Evolutionary conservation across 1,140 invertebrate genomes (phyloP).

Genomic region (Drosophila parvula): DNA sequence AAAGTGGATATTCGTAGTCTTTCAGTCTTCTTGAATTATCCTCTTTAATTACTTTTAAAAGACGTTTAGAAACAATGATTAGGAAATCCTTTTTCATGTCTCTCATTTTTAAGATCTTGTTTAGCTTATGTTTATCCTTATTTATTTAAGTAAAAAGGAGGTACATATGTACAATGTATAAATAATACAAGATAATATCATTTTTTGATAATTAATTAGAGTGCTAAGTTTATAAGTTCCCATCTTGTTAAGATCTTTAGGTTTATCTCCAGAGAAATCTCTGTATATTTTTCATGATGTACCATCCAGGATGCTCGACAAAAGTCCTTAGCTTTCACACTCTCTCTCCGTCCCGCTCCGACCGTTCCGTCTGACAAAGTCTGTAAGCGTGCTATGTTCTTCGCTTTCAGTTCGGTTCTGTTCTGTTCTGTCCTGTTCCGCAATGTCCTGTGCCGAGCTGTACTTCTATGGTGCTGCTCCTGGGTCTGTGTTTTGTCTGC

Average conservation of each 20-base stretch:
- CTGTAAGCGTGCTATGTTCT: slow-evolving; percentile 58
- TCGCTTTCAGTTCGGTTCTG: slow-evolving; percentile 22
- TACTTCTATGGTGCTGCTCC: slow-evolving; percentile 1
- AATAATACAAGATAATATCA: not conserved
- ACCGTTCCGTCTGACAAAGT: slow-evolving; percentile 66
- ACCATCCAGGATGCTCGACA: slow-evolving; percentile 57
- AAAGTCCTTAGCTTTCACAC: slow-evolving; percentile 76
- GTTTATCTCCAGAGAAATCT: slow-evolving; percentile 1
- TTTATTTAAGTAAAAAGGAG: no score
- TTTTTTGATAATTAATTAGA: not conserved
- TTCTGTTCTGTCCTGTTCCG: slow-evolving; percentile 3
- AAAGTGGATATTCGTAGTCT: not conserved
- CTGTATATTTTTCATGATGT: slow-evolving; percentile 37
- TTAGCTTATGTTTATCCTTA: no score
- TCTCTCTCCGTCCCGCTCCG: slow-evolving; percentile 21
- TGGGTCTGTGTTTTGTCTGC: slow-evolving; percentile 60
- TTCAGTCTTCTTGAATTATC: no score
- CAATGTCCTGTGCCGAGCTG: slow-evolving; percentile 8
- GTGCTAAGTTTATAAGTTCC: not conserved
- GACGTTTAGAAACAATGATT: not conserved
- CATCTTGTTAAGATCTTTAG: slow-evolving; percentile 7
- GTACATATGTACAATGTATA: no score
- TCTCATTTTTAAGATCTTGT: not conserved
- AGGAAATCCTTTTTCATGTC: no score
- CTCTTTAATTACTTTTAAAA: not conserved